phyloP scores from a whole-genome alignment of 2,797 vertebrate species.

The Paguma larvata region DNA sequence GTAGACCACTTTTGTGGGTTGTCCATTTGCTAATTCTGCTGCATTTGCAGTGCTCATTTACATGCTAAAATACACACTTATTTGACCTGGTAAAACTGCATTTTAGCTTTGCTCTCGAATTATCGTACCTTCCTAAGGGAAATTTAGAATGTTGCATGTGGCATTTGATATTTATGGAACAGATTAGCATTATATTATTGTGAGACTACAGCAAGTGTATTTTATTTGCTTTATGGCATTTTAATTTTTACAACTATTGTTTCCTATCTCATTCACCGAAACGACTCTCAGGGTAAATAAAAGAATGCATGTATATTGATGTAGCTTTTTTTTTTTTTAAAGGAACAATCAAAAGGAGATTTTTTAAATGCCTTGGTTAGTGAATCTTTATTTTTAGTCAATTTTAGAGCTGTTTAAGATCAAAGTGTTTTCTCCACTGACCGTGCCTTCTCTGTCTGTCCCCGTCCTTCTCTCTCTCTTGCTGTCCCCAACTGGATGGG shows the following conservation, averaged over 20 bases:
- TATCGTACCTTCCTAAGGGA: slow-evolving; percentile 36
- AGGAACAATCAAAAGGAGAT: neutral
- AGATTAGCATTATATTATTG: slow-evolving; percentile 38
- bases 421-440: slow-evolving; percentile 86
- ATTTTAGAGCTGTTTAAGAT: slow-evolving; percentile 49
- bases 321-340: slow-evolving; percentile 5
- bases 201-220: slow-evolving; percentile 20
- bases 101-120: slow-evolving; percentile 32
- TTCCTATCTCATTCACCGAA: slow-evolving; percentile 30
- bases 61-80: slow-evolving; percentile 17
- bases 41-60: slow-evolving; percentile 31
- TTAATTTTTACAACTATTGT: slow-evolving; percentile 54
- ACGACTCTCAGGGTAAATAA: slow-evolving; percentile 63
- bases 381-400: slow-evolving; percentile 60
- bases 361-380: slow-evolving; percentile 68
- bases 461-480: slow-evolving; percentile 84
- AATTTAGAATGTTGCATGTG: slow-evolving; percentile 45
- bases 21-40: slow-evolving; percentile 26
- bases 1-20: neutral
- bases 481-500: slow-evolving; percentile 91
- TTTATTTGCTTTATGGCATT: slow-evolving; percentile 54
- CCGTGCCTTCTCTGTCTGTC: slow-evolving; percentile 86
- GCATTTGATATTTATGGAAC: slow-evolving; percentile 59
- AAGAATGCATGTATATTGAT: slow-evolving; percentile 62
- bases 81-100: slow-evolving; percentile 18